These are phyloP conservation scores for Sussaba pulchella DNA, from an alignment of 2,888 invertebrate species.

Conservation along the genomic window DNA sequence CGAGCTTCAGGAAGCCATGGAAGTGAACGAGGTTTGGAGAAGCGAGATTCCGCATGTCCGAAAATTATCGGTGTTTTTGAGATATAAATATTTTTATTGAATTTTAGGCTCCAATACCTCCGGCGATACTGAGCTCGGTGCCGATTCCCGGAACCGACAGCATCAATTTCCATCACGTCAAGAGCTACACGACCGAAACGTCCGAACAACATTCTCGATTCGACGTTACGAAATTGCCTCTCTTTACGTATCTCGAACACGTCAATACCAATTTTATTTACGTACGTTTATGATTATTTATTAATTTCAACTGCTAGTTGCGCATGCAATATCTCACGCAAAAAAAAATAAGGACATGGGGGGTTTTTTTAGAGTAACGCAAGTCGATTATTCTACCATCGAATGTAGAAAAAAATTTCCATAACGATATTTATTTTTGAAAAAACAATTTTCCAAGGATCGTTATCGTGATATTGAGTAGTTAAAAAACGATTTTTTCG, in stretches of 20 bases:
- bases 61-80: constrained; percentile 45
- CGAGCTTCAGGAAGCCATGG: constrained; percentile 89
- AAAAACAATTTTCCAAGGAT: too few relatives aligned
- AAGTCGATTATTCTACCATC: not conserved
- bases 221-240: constrained; percentile 88
- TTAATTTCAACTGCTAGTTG: not conserved
- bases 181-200: constrained; percentile 84
- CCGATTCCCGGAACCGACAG: constrained; percentile 91
- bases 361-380: not conserved
- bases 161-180: constrained; percentile 89
- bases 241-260: constrained; percentile 92
- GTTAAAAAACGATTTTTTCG: not conserved
- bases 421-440: too few relatives aligned
- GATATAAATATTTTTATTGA: too few relatives aligned
- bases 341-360: too few relatives aligned
- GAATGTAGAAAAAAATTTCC: too few relatives aligned
- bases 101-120: constrained; percentile 89
- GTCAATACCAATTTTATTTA: constrained; percentile 94
- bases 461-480: constrained; percentile 27
- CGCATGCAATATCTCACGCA: too few relatives aligned
- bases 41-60: too few relatives aligned
- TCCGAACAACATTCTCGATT: constrained; percentile 85
- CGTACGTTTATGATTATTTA: constrained; percentile 85
- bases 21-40: constrained; percentile 93
- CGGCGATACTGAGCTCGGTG: constrained; percentile 89